A percentile compares a stretch with the other conserved stretches of the same genome.
These are phyloP conservation scores for Cherax quadricarinatus DNA, from an alignment of 1,140 invertebrate species.

Conservation along the genomic window DNA sequence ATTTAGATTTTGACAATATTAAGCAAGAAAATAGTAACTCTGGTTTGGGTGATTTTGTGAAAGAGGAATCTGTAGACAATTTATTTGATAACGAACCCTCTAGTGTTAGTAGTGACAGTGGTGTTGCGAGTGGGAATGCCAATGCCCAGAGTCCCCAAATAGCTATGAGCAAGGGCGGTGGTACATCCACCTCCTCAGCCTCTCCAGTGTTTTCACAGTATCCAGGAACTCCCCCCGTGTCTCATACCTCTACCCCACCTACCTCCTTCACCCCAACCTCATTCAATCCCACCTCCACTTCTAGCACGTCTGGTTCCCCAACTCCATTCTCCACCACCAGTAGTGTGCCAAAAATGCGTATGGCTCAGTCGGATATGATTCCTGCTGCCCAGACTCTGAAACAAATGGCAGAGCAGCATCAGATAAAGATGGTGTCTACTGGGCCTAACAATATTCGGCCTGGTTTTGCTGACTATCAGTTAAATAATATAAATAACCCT, in stretches of 20 bases:
- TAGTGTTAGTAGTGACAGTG: slow-evolving; percentile 72
- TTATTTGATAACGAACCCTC: slow-evolving; percentile 70
- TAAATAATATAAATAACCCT: slow-evolving; percentile 65
- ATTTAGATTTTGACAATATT: slow-evolving; percentile 71
- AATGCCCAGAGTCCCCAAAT: slow-evolving; percentile 67
- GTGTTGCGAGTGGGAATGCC: slow-evolving; percentile 69
- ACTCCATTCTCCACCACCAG: slow-evolving; percentile 58
- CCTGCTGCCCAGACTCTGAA: slow-evolving; percentile 95
- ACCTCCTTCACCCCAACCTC: slow-evolving; percentile 69
- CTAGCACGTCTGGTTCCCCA: slow-evolving; percentile 59
- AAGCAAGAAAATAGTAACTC: slow-evolving; percentile 69
- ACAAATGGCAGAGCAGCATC: slow-evolving; percentile 97
- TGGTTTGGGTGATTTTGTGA: slow-evolving; percentile 59
- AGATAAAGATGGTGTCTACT: slow-evolving; percentile 82
- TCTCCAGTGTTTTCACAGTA: slow-evolving; percentile 74
- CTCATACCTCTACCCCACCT: slow-evolving; percentile 73
- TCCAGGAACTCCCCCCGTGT: slow-evolving; percentile 73
- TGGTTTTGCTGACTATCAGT: slow-evolving; percentile 53
- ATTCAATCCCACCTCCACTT: slow-evolving; percentile 66
- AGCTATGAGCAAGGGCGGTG: slow-evolving; percentile 45
- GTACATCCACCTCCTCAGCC: slow-evolving; percentile 53
- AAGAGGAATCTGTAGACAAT: slow-evolving; percentile 69
- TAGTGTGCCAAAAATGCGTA: slow-evolving; percentile 66
- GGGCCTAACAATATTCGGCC: slow-evolving; percentile 61
- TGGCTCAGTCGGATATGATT: slow-evolving; percentile 77